These are phyloP conservation scores for Chlorocebus sabaeus DNA, from an alignment of 2,113 vertebrate genomes.

Conservation along the genomic window DNA sequence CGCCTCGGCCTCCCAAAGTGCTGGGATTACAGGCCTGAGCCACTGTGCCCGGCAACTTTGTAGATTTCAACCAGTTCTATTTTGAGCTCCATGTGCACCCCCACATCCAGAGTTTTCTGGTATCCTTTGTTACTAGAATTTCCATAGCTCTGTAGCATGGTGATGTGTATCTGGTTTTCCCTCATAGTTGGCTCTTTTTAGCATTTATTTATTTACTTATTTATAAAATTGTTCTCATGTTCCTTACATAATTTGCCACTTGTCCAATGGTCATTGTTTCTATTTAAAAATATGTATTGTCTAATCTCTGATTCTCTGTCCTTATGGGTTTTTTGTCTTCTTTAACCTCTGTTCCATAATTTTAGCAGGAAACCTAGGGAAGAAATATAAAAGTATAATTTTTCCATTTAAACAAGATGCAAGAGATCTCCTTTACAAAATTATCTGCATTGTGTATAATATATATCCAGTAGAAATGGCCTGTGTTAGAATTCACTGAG, in stretches of 20 bases:
- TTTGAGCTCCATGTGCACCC: not conserved
- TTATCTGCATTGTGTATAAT: not conserved
- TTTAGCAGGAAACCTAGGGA: not conserved
- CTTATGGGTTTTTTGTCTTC: not conserved
- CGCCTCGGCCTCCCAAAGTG: too few relatives aligned
- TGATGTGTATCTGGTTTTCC: not conserved
- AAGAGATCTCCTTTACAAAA: not conserved
- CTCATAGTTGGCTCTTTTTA: not conserved
- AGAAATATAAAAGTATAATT: not conserved
- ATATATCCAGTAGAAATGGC: not conserved
- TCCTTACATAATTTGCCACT: not conserved
- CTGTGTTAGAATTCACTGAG: not conserved
- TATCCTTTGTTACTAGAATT: not conserved
- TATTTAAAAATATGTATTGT: not conserved
- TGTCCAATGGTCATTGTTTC: not conserved
- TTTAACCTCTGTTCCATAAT: not conserved
- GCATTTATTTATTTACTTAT: not conserved
- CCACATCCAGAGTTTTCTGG: not conserved
- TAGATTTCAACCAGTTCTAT: not conserved
- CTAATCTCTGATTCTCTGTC: not conserved
- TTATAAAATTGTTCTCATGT: not conserved
- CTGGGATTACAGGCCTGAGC: too few relatives aligned
- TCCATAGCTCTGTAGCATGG: not conserved
- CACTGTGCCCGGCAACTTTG: not conserved
- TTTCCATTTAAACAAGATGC: not conserved